phyloP scores from a whole-genome alignment of 2,113 vertebrate genomes.

The Haliaeetus leucogaster region DNA sequence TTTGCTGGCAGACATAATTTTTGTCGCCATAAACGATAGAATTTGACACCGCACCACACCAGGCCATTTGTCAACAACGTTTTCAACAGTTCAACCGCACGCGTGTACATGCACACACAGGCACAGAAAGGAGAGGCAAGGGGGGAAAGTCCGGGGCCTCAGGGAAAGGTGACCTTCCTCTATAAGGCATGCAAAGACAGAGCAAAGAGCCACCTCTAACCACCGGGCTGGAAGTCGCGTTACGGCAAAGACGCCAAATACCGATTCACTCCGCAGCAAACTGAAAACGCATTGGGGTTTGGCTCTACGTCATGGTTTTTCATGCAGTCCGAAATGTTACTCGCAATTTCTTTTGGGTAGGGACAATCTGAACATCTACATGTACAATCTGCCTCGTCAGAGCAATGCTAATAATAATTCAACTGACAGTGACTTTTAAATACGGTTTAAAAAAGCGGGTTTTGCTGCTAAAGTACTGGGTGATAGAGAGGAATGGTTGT shows the following conservation, averaged over 20 bases:
- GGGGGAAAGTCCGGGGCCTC: not conserved
- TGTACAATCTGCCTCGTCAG: not conserved
- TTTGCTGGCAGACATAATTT: not conserved
- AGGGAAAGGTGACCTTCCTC: not conserved
- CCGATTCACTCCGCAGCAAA: rapidly evolving
- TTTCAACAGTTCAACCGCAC: slow-evolving; percentile 57
- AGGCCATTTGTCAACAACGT: slow-evolving; percentile 53
- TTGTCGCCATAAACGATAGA: not conserved
- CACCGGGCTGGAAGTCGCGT: rapidly evolving
- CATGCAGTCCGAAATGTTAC: not conserved
- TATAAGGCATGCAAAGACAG: rapidly evolving
- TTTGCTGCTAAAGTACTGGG: not conserved
- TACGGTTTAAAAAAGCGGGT: not conserved
- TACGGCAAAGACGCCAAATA: rapidly evolving
- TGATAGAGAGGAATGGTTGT: not conserved
- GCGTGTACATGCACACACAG: not conserved
- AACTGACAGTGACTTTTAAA: not conserved
- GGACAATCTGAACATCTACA: not conserved
- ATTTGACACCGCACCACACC: slow-evolving; percentile 25
- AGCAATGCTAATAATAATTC: not conserved
- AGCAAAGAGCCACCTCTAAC: not conserved
- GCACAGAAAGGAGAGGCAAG: not conserved
- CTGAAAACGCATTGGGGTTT: rapidly evolving
- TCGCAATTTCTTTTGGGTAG: not conserved
- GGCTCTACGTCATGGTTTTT: not conserved